A percentile compares a stretch with the other conserved stretches of the same genome.
phyloP scores from a whole-genome alignment of 2,888 invertebrate species.

The Tetragonisca angustula region DNA sequence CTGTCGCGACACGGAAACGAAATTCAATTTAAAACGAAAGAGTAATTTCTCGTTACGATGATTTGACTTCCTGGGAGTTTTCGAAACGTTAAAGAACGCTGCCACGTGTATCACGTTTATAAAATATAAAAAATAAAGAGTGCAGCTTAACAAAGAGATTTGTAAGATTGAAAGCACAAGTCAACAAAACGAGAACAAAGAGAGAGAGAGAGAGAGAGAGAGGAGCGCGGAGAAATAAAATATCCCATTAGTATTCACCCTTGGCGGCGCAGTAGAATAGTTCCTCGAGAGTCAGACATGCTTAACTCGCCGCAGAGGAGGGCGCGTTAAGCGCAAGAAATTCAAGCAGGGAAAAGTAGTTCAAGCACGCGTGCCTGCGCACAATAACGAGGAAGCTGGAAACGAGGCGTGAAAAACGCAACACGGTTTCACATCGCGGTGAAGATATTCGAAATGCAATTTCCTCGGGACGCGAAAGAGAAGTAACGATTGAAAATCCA shows the following conservation, averaged over 20 bases:
- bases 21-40: background rate
- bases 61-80: too few relatives aligned
- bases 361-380: background rate
- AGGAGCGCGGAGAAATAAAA: background rate
- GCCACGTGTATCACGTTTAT: too few relatives aligned
- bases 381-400: background rate
- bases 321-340: background rate
- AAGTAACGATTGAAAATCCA: background rate
- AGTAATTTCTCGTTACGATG: too few relatives aligned
- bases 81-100: background rate
- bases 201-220: too few relatives aligned
- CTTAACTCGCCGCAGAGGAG: background rate
- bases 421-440: background rate
- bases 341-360: background rate
- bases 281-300: conserved; percentile 14
- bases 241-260: conserved; percentile 19
- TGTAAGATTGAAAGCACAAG: background rate
- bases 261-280: conserved; percentile 16
- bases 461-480: too few relatives aligned
- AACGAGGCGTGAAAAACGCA: background rate
- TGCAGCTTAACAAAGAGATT: background rate
- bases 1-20: background rate
- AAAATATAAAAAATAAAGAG: background rate
- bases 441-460: background rate
- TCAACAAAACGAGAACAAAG: background rate